Evolutionary conservation across 2,113 vertebrate species (phyloP).

Genomic region (Thermophis baileyi): DNA sequence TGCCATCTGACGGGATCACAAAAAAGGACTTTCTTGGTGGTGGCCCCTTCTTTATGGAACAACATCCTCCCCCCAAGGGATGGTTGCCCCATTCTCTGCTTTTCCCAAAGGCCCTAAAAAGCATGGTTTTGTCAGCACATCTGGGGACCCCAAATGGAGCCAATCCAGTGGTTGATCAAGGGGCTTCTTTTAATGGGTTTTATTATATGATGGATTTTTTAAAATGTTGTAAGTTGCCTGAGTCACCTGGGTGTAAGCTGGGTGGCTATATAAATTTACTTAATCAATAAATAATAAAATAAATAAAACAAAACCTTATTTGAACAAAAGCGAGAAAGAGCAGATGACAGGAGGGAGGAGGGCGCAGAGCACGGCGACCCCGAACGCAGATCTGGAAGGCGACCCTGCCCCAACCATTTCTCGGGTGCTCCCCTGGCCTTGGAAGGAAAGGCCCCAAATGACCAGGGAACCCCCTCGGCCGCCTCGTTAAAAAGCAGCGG

Average conservation of each 20-base stretch:
- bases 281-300: neutral
- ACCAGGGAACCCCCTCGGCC: accelerated
- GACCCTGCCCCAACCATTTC: neutral
- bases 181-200: neutral
- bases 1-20: neutral
- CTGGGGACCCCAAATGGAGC: neutral
- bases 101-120: neutral
- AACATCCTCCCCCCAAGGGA: too few relatives aligned
- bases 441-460: neutral
- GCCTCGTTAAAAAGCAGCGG: neutral
- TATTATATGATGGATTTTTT: neutral
- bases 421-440: neutral
- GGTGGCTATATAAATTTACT: too few relatives aligned
- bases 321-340: neutral
- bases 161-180: neutral
- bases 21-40: too few relatives aligned
- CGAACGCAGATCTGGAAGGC: neutral
- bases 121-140: too few relatives aligned
- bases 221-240: neutral
- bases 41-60: too few relatives aligned
- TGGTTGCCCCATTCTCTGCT: neutral
- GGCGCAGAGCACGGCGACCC: too few relatives aligned
- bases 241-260: neutral
- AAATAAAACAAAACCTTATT: neutral
- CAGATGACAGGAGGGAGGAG: neutral